phyloP scores from a whole-genome alignment of 2,113 vertebrate species.

The Entelurus aequoreus region DNA sequence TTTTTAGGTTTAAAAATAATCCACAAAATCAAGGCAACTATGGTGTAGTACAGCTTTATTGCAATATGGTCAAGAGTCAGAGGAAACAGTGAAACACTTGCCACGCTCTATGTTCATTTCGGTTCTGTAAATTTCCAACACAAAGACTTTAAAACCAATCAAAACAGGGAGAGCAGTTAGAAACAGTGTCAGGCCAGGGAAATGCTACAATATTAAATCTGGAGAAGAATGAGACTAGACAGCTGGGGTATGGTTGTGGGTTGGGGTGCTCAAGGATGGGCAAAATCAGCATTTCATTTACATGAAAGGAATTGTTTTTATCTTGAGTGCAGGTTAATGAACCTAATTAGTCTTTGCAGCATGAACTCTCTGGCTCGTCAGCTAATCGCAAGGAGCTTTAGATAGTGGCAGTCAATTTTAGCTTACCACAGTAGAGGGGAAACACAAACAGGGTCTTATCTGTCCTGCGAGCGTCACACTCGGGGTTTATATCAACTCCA shows the following conservation, averaged over 20 bases:
- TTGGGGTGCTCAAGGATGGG: slow-evolving; percentile 34
- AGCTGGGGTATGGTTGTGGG: slow-evolving; percentile 1
- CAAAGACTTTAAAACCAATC: slow-evolving; percentile 25
- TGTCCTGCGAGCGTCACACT: slow-evolving; percentile 52
- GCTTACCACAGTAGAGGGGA: slow-evolving; percentile 47
- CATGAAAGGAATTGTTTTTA: slow-evolving; percentile 73
- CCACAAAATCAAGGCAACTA: no score
- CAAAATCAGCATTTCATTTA: slow-evolving; percentile 73
- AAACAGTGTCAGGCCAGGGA: slow-evolving; percentile 8
- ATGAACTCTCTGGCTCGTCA: slow-evolving; percentile 63
- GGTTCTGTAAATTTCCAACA: not conserved
- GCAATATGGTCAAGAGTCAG: no score
- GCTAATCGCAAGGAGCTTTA: slow-evolving; percentile 68
- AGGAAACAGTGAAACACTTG: no score
- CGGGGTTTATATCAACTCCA: slow-evolving; percentile 57
- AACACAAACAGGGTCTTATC: slow-evolving; percentile 60
- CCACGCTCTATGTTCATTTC: no score
- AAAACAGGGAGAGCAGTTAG: slow-evolving; percentile 19
- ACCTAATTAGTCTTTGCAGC: slow-evolving; percentile 76
- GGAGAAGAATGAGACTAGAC: slow-evolving; percentile 24
- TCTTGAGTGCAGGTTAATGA: slow-evolving; percentile 74
- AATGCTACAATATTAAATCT: slow-evolving; percentile 13
- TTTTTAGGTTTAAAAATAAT: no score
- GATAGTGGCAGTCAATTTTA: slow-evolving; percentile 70
- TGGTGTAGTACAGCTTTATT: no score